A percentile compares a stretch with the other conserved stretches of the same genome.
phyloP scores from a whole-genome alignment of 1,140 invertebrate genomes.

The Himalopsyche phryganea region DNA sequence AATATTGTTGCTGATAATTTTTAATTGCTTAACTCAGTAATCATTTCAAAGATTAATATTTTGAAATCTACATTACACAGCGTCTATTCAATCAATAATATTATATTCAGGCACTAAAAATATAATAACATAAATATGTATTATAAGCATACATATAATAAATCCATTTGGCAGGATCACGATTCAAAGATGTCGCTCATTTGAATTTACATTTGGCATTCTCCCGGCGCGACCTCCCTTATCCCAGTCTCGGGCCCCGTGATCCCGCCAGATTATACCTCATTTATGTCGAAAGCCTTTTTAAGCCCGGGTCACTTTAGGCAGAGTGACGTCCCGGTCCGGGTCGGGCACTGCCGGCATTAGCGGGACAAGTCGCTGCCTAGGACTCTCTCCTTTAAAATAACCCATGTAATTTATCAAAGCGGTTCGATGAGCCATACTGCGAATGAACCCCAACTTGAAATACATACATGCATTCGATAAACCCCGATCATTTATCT shows the following conservation, averaged over 20 bases:
- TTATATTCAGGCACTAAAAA: too few relatives aligned
- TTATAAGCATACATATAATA: neutral
- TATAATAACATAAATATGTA: neutral
- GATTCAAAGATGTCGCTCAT: conserved; percentile 33
- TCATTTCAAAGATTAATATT: too few relatives aligned
- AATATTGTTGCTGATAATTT: too few relatives aligned
- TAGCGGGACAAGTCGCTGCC: neutral
- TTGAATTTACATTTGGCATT: conserved; percentile 34
- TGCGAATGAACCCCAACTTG: neutral
- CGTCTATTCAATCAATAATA: too few relatives aligned
- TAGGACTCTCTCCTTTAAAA: conserved; percentile 3
- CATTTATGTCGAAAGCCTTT: conserved; percentile 34
- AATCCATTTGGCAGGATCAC: conserved; percentile 32
- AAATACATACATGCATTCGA: conserved; percentile 17
- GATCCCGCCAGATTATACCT: conserved; percentile 32
- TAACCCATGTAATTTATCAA: conserved; percentile 25
- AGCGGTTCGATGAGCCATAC: conserved; percentile 19
- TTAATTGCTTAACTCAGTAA: too few relatives aligned
- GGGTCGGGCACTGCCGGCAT: neutral
- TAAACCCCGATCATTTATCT: conserved; percentile 23
- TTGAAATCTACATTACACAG: too few relatives aligned
- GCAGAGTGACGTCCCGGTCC: conserved; percentile 6
- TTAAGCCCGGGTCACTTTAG: conserved; percentile 29
- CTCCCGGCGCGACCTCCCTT: conserved; percentile 12
- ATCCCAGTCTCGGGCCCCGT: conserved; percentile 10